These are phyloP conservation scores for Euphydryas editha DNA, from an alignment of 2,888 invertebrate genomes.

Conservation along the genomic window DNA sequence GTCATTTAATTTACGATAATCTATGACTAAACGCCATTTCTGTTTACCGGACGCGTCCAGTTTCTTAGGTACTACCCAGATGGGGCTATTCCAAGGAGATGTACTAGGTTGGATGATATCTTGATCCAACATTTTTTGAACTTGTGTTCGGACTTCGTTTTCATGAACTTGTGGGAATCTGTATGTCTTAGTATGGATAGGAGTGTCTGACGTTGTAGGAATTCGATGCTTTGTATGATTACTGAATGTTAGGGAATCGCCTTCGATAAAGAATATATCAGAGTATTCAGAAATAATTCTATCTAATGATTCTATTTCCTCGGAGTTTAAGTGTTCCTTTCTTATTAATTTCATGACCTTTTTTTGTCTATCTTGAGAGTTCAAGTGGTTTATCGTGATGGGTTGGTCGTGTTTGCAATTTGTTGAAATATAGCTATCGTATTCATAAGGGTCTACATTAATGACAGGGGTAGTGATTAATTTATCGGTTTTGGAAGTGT, in stretches of 20 bases:
- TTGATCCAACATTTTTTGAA: not conserved
- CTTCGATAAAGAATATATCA: conserved; percentile 44
- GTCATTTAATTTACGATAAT: too few species aligned
- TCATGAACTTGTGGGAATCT: conserved; percentile 48
- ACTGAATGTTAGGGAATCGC: conserved; percentile 43
- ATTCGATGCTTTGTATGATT: conserved; percentile 47
- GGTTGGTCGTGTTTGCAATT: not conserved
- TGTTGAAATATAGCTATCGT: not conserved
- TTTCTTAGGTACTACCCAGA: not conserved
- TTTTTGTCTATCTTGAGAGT: not conserved
- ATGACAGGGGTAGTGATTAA: not conserved
- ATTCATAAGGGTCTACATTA: not conserved
- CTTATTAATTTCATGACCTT: conserved; percentile 35
- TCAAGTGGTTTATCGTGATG: not conserved
- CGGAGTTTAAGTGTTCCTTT: conserved; percentile 39
- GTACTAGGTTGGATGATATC: not conserved
- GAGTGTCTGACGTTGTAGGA: conserved; percentile 43
- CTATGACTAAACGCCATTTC: too few species aligned
- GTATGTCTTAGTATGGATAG: conserved; percentile 49
- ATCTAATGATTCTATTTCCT: conserved; percentile 40
- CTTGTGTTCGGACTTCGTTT: conserved; percentile 42
- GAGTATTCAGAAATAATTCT: conserved; percentile 38
- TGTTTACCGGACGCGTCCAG: not conserved
- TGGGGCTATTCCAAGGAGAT: not conserved
- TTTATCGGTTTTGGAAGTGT: not conserved